These are phyloP conservation scores for Dolichotis patagonum DNA, from an alignment of 2,113 vertebrate species.

Conservation along the genomic window DNA sequence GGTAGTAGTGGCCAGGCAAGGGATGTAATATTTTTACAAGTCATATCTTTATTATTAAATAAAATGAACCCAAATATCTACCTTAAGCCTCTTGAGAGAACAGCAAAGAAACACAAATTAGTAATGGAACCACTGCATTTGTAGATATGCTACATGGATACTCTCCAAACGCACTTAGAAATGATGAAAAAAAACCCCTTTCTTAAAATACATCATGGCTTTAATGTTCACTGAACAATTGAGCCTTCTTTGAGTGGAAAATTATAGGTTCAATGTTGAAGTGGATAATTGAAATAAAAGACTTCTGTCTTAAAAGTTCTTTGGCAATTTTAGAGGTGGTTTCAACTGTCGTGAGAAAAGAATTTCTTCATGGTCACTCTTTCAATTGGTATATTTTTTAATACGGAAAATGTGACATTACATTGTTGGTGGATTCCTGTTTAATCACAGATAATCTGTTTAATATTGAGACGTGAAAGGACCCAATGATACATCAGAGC, in stretches of 20 bases:
- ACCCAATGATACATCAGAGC: background rate
- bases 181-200: background rate
- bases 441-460: background rate
- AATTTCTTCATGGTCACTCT: background rate
- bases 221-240: background rate
- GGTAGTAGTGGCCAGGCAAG: background rate
- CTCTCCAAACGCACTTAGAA: background rate
- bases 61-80: background rate
- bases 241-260: background rate
- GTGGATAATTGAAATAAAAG: background rate
- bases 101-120: background rate
- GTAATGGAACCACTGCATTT: background rate
- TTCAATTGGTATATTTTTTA: background rate
- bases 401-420: background rate
- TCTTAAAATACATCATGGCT: background rate
- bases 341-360: background rate
- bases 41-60: background rate
- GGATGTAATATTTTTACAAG: background rate
- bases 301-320: background rate
- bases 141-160: background rate
- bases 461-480: background rate
- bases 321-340: background rate
- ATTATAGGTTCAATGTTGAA: background rate
- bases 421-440: constrained; percentile 3
- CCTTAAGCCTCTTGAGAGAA: background rate